Evolutionary conservation across 2,888 invertebrate genomes (phyloP).

Genomic region (Linhomoeus sp.): DNA sequence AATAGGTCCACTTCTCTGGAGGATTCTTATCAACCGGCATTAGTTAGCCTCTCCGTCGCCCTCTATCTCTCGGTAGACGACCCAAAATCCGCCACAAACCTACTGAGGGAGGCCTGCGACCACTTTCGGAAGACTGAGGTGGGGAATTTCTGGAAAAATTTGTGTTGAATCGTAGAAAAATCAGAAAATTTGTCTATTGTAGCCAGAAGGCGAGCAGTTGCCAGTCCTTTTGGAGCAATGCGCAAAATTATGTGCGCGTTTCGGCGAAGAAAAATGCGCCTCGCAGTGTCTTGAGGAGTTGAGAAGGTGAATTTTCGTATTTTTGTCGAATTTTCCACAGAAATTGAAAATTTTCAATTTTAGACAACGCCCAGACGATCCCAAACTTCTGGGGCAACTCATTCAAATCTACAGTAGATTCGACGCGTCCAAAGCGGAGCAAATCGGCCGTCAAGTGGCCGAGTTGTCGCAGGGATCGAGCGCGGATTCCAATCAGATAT

Average conservation of each 20-base stretch:
- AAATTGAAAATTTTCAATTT: no score
- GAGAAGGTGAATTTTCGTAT: not conserved
- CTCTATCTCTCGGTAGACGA: no score
- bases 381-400: slow-evolving; percentile 61
- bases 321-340: no score
- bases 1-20: no score
- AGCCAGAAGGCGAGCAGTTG: slow-evolving; percentile 38
- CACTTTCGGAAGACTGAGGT: no score
- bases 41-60: no score
- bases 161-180: no score
- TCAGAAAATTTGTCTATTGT: not conserved
- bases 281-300: slow-evolving; percentile 7
- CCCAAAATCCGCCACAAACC: no score
- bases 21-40: no score
- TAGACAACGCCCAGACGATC: slow-evolving; percentile 50
- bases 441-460: slow-evolving; percentile 15
- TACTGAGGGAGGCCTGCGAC: no score
- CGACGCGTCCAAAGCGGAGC: slow-evolving; percentile 54
- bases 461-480: not conserved
- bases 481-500: not conserved
- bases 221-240: slow-evolving; percentile 5
- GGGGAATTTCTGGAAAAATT: no score
- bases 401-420: slow-evolving; percentile 61
- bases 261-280: slow-evolving; percentile 3
- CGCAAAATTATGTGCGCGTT: slow-evolving; percentile 2